Percentiles rank a stretch among this genome's conserved stretches.
Evolutionary conservation across 1,140 invertebrate genomes (phyloP).

Genomic region (Dolichoris vasculosae): DNA sequence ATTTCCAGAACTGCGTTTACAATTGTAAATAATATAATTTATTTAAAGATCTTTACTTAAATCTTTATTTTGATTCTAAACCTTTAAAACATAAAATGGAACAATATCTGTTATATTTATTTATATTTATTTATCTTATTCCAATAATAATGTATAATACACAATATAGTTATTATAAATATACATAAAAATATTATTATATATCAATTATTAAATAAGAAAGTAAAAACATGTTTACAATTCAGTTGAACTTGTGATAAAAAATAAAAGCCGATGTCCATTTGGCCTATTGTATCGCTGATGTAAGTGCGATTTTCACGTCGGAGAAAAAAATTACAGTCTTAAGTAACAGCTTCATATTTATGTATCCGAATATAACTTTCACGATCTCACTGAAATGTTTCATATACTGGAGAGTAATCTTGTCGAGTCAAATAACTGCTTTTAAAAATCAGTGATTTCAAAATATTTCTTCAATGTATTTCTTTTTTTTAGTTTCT

Average conservation of each 20-base stretch:
- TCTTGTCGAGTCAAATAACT: background rate
- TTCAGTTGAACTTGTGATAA: background rate
- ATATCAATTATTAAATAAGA: background rate
- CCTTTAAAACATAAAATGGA: too few species aligned
- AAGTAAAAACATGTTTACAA: background rate
- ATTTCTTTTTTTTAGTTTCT: background rate
- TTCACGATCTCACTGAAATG: background rate
- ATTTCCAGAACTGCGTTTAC: too few species aligned
- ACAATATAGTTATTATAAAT: too few species aligned
- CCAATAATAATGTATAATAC: too few species aligned
- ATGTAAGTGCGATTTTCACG: background rate
- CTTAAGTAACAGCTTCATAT: background rate
- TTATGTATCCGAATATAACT: background rate
- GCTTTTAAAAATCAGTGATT: background rate
- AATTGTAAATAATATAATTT: too few species aligned
- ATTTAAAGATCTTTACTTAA: too few species aligned
- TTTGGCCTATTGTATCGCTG: background rate
- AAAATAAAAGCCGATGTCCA: background rate
- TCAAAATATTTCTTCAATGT: background rate
- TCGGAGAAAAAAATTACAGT: background rate
- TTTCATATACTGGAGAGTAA: background rate
- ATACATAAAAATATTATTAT: background rate
- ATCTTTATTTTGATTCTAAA: too few species aligned
- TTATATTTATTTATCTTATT: too few species aligned
- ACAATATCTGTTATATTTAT: too few species aligned